phyloP scores from a whole-genome alignment of 2,888 invertebrate species.

The Sinodicranocentrus sp. region DNA sequence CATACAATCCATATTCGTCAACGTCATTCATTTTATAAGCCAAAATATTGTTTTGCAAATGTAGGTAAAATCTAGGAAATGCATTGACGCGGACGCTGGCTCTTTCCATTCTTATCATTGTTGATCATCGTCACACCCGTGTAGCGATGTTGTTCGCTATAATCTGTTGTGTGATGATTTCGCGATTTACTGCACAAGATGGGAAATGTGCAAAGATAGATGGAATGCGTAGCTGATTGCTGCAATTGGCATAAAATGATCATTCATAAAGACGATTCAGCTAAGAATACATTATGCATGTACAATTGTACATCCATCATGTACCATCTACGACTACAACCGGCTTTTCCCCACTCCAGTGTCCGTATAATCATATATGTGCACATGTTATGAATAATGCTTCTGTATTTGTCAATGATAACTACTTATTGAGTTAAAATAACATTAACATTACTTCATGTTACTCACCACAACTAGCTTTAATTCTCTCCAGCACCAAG shows the following conservation, averaged over 20 bases:
- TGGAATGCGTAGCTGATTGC: background rate
- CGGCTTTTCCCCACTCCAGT: slow-evolving; percentile 1
- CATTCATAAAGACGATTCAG: background rate
- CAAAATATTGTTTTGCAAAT: slow-evolving; percentile 27
- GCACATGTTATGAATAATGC: slow-evolving; percentile 7
- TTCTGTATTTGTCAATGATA: background rate
- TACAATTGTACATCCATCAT: background rate
- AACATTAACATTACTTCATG: background rate
- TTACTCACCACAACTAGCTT: background rate
- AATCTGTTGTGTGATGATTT: background rate
- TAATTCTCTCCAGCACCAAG: slow-evolving; percentile 13
- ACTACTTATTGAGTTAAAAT: background rate
- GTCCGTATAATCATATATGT: background rate
- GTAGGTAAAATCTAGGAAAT: slow-evolving; percentile 54
- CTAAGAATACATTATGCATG: background rate
- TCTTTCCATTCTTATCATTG: background rate
- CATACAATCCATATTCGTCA: background rate
- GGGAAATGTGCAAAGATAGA: background rate
- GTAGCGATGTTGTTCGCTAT: background rate
- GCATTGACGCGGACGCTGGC: too few relatives aligned
- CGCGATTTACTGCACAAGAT: background rate
- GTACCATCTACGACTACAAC: too few relatives aligned
- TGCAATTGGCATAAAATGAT: background rate
- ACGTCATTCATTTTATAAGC: background rate
- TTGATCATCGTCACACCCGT: background rate